A percentile compares a stretch with the other conserved stretches of the same genome.
These are phyloP conservation scores for Acridotheres tristis DNA, from an alignment of 2,797 vertebrate genomes.

Conservation along the genomic window DNA sequence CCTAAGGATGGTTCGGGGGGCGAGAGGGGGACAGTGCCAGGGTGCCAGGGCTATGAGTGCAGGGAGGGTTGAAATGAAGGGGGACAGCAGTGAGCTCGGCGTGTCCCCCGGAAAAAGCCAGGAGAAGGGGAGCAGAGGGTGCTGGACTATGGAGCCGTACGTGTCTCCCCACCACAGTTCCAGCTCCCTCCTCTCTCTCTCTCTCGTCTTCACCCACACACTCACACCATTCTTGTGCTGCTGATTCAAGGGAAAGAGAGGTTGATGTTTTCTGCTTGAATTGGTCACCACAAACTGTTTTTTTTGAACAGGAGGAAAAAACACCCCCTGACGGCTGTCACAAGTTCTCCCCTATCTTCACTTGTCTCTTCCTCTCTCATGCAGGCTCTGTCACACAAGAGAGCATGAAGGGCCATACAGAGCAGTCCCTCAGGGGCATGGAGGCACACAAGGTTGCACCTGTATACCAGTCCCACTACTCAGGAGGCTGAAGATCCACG, in stretches of 20 bases:
- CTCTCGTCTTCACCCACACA: constrained; percentile 15
- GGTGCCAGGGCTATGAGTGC: background rate
- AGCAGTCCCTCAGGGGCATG: background rate
- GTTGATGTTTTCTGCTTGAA: constrained; percentile 35
- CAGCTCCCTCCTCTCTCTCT: background rate
- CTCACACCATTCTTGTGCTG: constrained; percentile 46
- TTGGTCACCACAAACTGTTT: constrained; percentile 60
- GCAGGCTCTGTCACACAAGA: background rate
- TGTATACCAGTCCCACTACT: background rate
- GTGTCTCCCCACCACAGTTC: background rate
- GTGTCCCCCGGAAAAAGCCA: rapidly evolving
- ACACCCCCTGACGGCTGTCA: background rate
- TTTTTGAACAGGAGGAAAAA: constrained; percentile 51
- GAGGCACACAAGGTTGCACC: background rate
- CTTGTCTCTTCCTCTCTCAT: background rate
- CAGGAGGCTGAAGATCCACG: background rate
- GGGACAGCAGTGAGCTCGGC: rapidly evolving
- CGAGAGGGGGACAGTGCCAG: background rate
- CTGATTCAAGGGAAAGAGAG: constrained; percentile 61
- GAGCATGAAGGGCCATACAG: background rate
- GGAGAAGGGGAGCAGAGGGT: background rate
- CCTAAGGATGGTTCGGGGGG: background rate
- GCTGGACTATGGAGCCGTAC: rapidly evolving
- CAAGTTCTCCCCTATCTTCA: background rate
- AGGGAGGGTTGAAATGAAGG: background rate